Conservation (phyloP, 2,113 vertebrate genomes). For the Cyprinodon brontotheroides region DNA sequence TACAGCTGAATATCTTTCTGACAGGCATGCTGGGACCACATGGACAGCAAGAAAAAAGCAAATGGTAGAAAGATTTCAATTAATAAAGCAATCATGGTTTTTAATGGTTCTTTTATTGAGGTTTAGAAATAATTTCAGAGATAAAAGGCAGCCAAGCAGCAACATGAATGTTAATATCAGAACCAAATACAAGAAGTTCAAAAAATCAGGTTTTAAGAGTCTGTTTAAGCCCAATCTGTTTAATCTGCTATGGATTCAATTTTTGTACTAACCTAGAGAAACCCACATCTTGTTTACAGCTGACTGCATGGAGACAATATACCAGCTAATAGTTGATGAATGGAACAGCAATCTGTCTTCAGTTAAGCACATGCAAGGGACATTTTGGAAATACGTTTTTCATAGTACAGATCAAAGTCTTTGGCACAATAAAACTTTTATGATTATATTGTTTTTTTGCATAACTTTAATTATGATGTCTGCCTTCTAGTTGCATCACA, state of each 20-base stretch:
- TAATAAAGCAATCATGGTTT: conserved; percentile 5
- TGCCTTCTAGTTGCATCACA: not conserved
- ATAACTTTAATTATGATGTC: not conserved
- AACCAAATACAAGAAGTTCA: not conserved
- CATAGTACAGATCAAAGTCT: conserved; percentile 30
- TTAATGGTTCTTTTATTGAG: not conserved
- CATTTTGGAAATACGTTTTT: not conserved
- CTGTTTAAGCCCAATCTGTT: not conserved
- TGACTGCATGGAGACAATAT: not conserved
- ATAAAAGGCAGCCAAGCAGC: not conserved
- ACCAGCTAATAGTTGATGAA: not conserved
- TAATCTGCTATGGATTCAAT: not conserved
- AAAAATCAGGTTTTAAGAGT: not conserved
- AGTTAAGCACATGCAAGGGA: conserved; percentile 30
- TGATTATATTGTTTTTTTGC: conserved; percentile 6
- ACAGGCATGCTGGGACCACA: conserved; percentile 13
- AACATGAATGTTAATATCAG: too few species aligned
- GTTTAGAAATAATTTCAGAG: not conserved
- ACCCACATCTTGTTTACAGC: not conserved
- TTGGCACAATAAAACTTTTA: conserved; percentile 5
- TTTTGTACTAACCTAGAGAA: not conserved
- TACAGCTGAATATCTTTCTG: conserved; percentile 14
- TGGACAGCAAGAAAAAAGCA: conserved; percentile 13
- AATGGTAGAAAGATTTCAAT: not conserved
- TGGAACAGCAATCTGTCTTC: not conserved